phyloP scores from a whole-genome alignment of 2,797 vertebrate genomes.

The Phataginus tricuspis region DNA sequence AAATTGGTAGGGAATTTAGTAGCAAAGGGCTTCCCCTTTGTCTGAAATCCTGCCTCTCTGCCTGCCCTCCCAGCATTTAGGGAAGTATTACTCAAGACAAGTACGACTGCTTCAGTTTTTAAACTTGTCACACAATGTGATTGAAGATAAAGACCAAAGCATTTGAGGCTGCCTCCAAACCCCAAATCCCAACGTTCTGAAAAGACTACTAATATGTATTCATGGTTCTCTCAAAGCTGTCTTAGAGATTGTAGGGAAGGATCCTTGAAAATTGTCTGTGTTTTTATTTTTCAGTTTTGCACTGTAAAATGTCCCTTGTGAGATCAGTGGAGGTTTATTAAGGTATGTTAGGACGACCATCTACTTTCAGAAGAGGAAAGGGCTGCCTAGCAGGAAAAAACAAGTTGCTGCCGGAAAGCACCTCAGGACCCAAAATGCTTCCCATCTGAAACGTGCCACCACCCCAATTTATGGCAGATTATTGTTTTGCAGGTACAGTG shows the following conservation, averaged over 20 bases:
- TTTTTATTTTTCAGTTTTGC: constrained; percentile 80
- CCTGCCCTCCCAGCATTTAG: background rate
- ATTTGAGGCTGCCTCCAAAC: constrained; percentile 61
- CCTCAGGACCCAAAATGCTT: constrained; percentile 75
- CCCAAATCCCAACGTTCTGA: constrained; percentile 75
- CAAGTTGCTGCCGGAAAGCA: constrained; percentile 63
- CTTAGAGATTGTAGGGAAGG: constrained; percentile 40
- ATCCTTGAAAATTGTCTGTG: constrained; percentile 73
- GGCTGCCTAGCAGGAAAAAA: constrained; percentile 62
- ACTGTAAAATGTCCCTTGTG: constrained; percentile 76
- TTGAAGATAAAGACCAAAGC: constrained; percentile 70
- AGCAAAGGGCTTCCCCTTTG: background rate
- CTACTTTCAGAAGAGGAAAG: constrained; percentile 81
- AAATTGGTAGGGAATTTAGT: too few relatives aligned
- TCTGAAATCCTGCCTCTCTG: constrained; percentile 1
- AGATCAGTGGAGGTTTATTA: constrained; percentile 78
- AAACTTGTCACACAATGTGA: constrained; percentile 50
- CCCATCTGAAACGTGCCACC: constrained; percentile 65
- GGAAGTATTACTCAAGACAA: constrained; percentile 72
- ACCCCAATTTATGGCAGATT: constrained; percentile 42
- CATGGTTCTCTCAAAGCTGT: background rate
- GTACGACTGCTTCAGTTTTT: constrained; percentile 65
- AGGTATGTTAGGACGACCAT: constrained; percentile 73
- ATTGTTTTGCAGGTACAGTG: constrained; percentile 72
- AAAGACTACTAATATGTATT: constrained; percentile 66